Base-by-base conservation (phyloP, 2,113 vertebrate genomes). In the Scopus umbretta region DNA sequence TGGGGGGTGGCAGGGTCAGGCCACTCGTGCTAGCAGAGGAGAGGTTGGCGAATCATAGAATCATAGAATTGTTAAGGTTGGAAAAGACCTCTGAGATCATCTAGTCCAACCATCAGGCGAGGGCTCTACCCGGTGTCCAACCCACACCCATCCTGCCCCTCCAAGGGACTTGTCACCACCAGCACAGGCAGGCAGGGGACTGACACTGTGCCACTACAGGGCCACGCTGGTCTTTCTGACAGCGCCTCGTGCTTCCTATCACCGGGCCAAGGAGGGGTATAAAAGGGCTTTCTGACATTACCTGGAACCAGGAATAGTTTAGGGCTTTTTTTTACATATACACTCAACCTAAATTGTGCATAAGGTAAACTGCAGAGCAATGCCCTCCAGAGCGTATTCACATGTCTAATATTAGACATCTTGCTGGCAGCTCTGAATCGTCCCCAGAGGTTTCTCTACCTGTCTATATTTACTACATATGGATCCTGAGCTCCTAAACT, bases 391-490 rank as follows among this genome's bases (percentile, higher is more conserved):
- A 94, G 87, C 1, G 0, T 68, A 61, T 88, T 88, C 92, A 82
- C 93, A 85, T n/a, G 58, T 96, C 96, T 96, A 96, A 95, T 90
- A 96, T 95, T 95, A 95, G 94, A 68, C 55, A 49, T 45, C 85
- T 79, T 53, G 74, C 81, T 94, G 74, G 90, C 81, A 5, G 94
- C 93, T 96, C 81, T n/a, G 6, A 80, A 58, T 29, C 0, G 1
- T 90, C 89, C 93, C 94, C 20, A 6, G 91, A 91, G 95, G 78
- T 58, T 92, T 94, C 91, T 89, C 73, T 85, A 72, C 80, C 80
- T 95, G 66, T 61, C 96, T 95, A 80, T 90, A 96, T 96, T 95
- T 97, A 91, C 94, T 92, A 85, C 3, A 0, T 40, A 45, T 0
- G 0, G 58, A 90, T 79, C 40, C 81, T 58, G 58, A 91, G 93